Evolutionary conservation across 2,797 vertebrate species (phyloP).

Genomic region (Austrolebias charrua): DNA sequence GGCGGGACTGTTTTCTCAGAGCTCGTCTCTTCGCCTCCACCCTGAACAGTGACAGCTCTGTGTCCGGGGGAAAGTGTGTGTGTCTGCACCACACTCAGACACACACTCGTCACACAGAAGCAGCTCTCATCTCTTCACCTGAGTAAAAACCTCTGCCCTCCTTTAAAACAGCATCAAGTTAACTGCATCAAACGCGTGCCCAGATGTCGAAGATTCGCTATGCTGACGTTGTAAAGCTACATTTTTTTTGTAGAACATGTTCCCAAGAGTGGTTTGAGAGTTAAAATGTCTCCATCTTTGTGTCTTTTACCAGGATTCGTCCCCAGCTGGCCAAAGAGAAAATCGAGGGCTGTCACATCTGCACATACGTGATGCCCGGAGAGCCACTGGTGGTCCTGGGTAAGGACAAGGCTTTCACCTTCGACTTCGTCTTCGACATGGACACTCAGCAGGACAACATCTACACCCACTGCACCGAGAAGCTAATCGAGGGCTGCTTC

Average conservation of each 20-base stretch:
- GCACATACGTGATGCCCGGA: conserved; percentile 90
- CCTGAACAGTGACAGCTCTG: conserved; percentile 64
- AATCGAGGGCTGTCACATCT: conserved; percentile 98
- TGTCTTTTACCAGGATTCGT: conserved; percentile 82
- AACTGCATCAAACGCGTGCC: no score
- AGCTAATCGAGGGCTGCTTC: conserved; percentile 94
- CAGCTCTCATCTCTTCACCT: conserved; percentile 22
- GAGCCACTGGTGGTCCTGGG: conserved; percentile 96
- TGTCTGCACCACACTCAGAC: conserved; percentile 27
- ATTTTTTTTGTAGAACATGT: no score
- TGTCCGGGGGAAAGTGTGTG: conserved; percentile 39
- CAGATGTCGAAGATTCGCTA: no score
- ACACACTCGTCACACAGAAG: conserved; percentile 29
- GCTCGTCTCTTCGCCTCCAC: conserved; percentile 21
- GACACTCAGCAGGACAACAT: conserved; percentile 89
- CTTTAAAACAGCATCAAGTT: no score
- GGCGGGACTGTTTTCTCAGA: conserved; percentile 72
- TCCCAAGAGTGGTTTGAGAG: no score
- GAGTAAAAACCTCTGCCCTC: neutral
- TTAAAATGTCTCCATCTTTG: no score
- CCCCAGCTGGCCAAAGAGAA: conserved; percentile 96
- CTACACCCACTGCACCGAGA: conserved; percentile 90
- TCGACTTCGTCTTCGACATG: conserved; percentile 93
- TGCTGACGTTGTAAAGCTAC: no score
- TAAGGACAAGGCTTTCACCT: conserved; percentile 98